Base-by-base conservation (phyloP, 1,140 invertebrate species). In the Drosophila chauvacae region DNA sequence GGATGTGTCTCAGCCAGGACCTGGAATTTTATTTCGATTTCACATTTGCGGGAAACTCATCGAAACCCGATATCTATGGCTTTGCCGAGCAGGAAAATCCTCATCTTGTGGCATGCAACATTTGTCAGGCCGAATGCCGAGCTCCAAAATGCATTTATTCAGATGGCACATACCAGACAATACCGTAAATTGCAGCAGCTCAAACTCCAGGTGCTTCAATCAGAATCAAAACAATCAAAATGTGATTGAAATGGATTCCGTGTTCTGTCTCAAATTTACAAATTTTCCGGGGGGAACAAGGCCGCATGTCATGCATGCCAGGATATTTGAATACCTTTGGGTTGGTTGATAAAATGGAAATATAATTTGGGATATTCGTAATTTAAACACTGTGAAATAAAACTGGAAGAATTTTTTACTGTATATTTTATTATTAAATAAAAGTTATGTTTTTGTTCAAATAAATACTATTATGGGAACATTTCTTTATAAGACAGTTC, bases 21-120 rank as follows among this genome's bases (percentile, higher is more conserved):
- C 23, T 56, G 20, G 47, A 53, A 47, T 47, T 61, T 39, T 47
- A 74, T 72, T 60, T 51, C 44, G 55, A 59, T 44, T 44, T 72
- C 37, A 62, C 10, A 62, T 57, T 70, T 71, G 68, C 18, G 65
- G 68, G 2, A 71, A 71, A 58, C 45, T 71, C 37, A 59, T 72
- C 37, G 45, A 59, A 60, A 59, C 23, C 18, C n/a, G 30, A 72
- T 60, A 51, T 72, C 23, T 37, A 33, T 42, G 45, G 28, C 9
- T 37, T 14, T 14, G 50, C 11, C 3, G 3, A 14, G 28, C n/a
- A 18, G 11, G 30, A 42, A 42, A 45, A 28, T 61, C 7, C 33
- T 26, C 23, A 50, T 50, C 37, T 41, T 42, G 62, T 20, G 62
- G 66, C 39, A 70, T 42, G 39, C 62, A 70, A 30, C 66, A 50